These are phyloP conservation scores for Acanthurus tractus DNA, from an alignment of 2,797 vertebrate genomes.

Conservation along the genomic window DNA sequence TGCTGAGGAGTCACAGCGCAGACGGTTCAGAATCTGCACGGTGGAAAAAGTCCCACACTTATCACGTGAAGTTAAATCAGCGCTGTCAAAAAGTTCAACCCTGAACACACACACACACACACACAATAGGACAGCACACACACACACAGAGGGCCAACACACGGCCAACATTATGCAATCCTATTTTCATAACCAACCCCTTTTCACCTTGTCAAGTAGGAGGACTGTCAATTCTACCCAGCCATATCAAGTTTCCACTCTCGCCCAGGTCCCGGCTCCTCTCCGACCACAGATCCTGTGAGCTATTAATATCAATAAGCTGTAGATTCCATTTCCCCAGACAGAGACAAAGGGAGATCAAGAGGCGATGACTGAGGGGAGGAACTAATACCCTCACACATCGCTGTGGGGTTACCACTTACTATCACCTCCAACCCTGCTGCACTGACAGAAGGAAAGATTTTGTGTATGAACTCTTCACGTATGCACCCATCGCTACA, in stretches of 20 bases:
- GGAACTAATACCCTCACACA: slow-evolving; percentile 74
- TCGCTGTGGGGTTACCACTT: slow-evolving; percentile 78
- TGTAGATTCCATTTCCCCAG: slow-evolving; percentile 89
- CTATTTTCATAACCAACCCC: slow-evolving; percentile 80
- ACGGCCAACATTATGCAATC: slow-evolving; percentile 83
- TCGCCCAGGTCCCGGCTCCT: slow-evolving; percentile 71
- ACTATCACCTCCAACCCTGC: slow-evolving; percentile 77
- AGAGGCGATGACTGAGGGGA: slow-evolving; percentile 59
- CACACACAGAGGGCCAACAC: slow-evolving; percentile 75
- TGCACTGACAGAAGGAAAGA: slow-evolving; percentile 64
- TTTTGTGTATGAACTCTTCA: slow-evolving; percentile 19
- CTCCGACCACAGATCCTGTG: slow-evolving; percentile 87
- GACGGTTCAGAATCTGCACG: slow-evolving; percentile 8
- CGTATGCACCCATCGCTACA: not conserved
- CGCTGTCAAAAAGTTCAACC: slow-evolving; percentile 4
- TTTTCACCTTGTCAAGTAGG: slow-evolving; percentile 81
- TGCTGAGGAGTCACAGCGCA: slow-evolving; percentile 21
- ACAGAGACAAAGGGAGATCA: slow-evolving; percentile 79
- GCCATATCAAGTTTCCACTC: slow-evolving; percentile 87
- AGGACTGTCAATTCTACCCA: slow-evolving; percentile 82
- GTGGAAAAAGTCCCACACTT: slow-evolving; percentile 16
- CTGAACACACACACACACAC: not conserved
- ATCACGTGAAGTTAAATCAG: slow-evolving; percentile 36
- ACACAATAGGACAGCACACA: slow-evolving; percentile 38
- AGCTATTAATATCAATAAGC: slow-evolving; percentile 92